Conservation (phyloP, 53 echinoderm and acorn worm species). For the Glandiceps talaboti region DNA sequence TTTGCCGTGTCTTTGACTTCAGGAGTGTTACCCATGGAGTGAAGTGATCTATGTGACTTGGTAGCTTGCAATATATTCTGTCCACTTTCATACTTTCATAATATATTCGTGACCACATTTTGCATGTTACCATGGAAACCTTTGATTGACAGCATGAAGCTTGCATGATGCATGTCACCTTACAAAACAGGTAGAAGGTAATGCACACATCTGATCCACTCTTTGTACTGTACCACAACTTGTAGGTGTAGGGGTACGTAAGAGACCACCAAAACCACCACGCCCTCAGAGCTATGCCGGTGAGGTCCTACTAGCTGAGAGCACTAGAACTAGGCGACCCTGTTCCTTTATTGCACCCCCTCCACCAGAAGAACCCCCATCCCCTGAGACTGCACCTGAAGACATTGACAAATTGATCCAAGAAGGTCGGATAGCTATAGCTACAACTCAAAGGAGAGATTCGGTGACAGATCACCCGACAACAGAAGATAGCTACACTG, state of each 20-base stretch:
- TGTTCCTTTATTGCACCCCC: conserved; percentile 65
- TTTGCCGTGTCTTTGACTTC: too few relatives aligned
- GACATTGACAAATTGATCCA: conserved; percentile 52
- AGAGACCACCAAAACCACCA: conserved; percentile 26
- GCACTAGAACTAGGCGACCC: conserved; percentile 6
- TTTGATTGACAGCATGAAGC: neutral
- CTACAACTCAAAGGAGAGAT: conserved; percentile 14
- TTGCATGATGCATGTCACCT: neutral
- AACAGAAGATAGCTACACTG: conserved; percentile 25
- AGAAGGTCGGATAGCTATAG: conserved; percentile 40
- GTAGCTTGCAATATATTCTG: too few relatives aligned
- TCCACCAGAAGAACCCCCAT: conserved; percentile 74
- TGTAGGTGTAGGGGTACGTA: neutral
- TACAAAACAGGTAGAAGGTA: neutral
- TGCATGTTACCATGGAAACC: too few relatives aligned
- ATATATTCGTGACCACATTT: too few relatives aligned
- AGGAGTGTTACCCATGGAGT: too few relatives aligned
- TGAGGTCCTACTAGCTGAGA: conserved; percentile 7
- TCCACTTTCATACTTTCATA: too few relatives aligned
- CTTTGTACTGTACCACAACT: neutral
- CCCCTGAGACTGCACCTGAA: conserved; percentile 41
- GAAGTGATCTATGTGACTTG: too few relatives aligned
- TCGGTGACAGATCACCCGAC: conserved; percentile 16
- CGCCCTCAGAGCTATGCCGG: conserved; percentile 14
- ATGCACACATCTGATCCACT: neutral